Evolutionary conservation across 23 tunicate genomes (phyloP), one percentile per base, ranked within the genome.

Genomic region (Halocynthia aurantium): DNA sequence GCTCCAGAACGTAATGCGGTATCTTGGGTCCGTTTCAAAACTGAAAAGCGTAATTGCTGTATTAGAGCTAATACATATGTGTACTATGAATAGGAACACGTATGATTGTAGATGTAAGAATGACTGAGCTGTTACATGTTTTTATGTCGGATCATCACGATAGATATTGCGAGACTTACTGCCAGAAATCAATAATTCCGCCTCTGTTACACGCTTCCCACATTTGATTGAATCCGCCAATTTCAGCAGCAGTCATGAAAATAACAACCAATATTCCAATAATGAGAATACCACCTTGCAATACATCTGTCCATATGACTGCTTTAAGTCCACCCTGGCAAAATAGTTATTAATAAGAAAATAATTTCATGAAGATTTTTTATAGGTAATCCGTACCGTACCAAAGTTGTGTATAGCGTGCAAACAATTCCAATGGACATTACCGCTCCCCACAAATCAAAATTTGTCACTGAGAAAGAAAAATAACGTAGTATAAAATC

Each of bases 291-390:
- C 65, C 6, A 51, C 82, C 91, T 69, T 89, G 95, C 44, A 89
- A 84, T 8, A 89, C 95, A 54, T 92, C 98, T 8, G 98, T 92
- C 98, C 98, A 92, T 58, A 92, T 79, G 7, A 92, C 98, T 6
- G 98, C 98, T 82, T 92, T 86, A 22, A 92, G 22, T 6, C 98
- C 98, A 8, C 98, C 98, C 88, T 89, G 76, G 7, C 5, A 72
- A 31, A 31, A 31, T 31, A 31, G 44, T 31, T 12, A 44, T 0
- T 10, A 72, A 72, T 44, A 72, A 0, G 1, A 2, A 11, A 19
- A 67, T 19, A 19, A 31, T 31, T 31, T 31, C 44, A 31, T 31
- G 44, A 19, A 4, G 44, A 31, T 31, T 31, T 31, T 31, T 31
- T 31, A 0, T 31, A 31, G 44, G 44, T 31, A 31, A 31, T 31